phyloP scores from a whole-genome alignment of 1,140 invertebrate species.

The Hypothenemus hampei region DNA sequence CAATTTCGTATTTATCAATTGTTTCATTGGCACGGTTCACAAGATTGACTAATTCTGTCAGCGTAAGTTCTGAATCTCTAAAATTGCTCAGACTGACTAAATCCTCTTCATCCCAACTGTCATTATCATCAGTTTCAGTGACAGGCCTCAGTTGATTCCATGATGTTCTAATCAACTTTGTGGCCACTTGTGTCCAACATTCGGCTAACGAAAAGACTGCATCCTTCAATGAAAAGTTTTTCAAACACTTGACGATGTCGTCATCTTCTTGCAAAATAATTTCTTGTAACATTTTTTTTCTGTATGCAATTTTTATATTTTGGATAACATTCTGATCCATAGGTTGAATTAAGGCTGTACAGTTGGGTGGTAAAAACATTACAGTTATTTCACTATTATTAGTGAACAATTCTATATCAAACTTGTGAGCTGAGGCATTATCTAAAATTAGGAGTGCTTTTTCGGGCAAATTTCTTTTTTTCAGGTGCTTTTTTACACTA shows the following conservation, averaged over 20 bases:
- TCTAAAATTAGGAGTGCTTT: constrained; percentile 39
- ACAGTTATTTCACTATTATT: constrained; percentile 14
- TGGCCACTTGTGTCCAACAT: background rate
- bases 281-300: background rate
- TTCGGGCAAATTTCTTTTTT: constrained; percentile 36
- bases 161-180: background rate
- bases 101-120: constrained; percentile 2
- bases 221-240: background rate
- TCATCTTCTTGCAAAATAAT: constrained; percentile 1
- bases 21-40: background rate
- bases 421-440: constrained; percentile 36
- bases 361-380: constrained; percentile 43
- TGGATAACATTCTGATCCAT: constrained; percentile 43
- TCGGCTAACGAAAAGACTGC: background rate
- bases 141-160: background rate
- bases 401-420: background rate
- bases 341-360: constrained; percentile 44
- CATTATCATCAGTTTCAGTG: background rate
- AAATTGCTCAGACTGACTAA: background rate
- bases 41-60: background rate
- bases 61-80: background rate
- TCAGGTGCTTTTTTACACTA: constrained; percentile 31
- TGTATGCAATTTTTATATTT: background rate
- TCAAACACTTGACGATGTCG: background rate
- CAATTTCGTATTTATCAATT: background rate